Evolutionary conservation across 2,888 invertebrate genomes (phyloP).

Genomic region (Theretra japonica): DNA sequence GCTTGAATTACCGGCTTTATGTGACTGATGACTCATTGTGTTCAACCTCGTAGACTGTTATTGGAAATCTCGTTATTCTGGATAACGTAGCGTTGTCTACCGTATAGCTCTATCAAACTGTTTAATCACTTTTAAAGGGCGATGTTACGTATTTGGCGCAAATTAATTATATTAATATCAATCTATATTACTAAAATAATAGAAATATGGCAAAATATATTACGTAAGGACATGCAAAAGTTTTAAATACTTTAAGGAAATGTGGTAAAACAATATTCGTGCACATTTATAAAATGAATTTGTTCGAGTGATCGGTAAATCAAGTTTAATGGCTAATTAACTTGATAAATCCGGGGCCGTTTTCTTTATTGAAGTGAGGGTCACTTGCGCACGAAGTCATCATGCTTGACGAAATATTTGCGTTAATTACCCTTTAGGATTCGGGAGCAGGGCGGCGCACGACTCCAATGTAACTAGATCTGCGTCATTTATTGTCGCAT

Average conservation of each 20-base stretch:
- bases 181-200: too few species aligned
- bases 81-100: neutral
- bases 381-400: conserved; percentile 42
- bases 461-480: conserved; percentile 47
- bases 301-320: neutral
- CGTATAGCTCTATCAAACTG: too few species aligned
- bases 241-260: neutral
- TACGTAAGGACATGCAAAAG: neutral
- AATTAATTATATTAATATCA: too few species aligned
- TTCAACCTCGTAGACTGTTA: conserved; percentile 51
- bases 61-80: conserved; percentile 49
- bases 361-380: conserved; percentile 35
- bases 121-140: too few species aligned
- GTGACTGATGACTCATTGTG: conserved; percentile 62
- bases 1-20: conserved; percentile 61
- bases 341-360: conserved; percentile 34
- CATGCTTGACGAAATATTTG: conserved; percentile 47
- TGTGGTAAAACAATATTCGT: neutral
- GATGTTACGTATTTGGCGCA: too few species aligned
- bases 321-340: conserved; percentile 1
- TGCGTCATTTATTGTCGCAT: conserved; percentile 42
- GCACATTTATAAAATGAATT: neutral
- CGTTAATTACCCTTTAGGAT: conserved; percentile 49
- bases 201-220: too few species aligned
- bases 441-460: conserved; percentile 41